Conservation (phyloP, 2,113 vertebrate genomes). For the Reinhardtius hippoglossoides region DNA sequence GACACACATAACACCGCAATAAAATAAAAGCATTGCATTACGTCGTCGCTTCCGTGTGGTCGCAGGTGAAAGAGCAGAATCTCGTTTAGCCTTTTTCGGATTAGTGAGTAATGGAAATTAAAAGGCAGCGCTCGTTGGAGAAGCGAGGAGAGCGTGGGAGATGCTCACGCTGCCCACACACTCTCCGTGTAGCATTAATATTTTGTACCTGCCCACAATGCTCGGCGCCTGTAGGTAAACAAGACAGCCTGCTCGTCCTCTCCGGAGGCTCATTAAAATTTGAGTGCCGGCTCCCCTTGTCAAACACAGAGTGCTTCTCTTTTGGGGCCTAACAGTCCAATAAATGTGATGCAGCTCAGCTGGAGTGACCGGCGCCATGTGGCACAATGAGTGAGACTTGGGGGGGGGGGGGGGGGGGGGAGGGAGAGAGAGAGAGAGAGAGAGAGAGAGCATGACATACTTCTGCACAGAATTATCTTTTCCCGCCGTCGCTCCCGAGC, state of each 20-base stretch:
- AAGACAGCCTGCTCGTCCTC: slow-evolving; percentile 60
- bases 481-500: slow-evolving; percentile 1
- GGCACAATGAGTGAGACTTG: slow-evolving; percentile 13
- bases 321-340: slow-evolving; percentile 47
- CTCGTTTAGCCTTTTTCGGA: slow-evolving; percentile 19
- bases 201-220: slow-evolving; percentile 54
- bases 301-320: slow-evolving; percentile 45
- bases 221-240: slow-evolving; percentile 50
- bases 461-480: neutral
- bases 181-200: slow-evolving; percentile 44
- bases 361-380: slow-evolving; percentile 28
- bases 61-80: slow-evolving; percentile 10
- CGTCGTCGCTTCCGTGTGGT: neutral
- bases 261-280: slow-evolving; percentile 76
- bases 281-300: slow-evolving; percentile 51
- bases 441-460: neutral
- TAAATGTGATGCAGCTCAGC: slow-evolving; percentile 50
- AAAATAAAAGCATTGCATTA: slow-evolving; percentile 8
- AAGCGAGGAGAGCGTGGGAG: neutral
- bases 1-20: neutral
- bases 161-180: neutral
- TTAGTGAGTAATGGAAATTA: slow-evolving; percentile 5
- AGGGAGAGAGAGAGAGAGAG: too few species aligned
- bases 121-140: neutral
- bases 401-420: neutral